Base-by-base conservation (phyloP, 2,888 invertebrate genomes). In the Cerastis leucographa region DNA sequence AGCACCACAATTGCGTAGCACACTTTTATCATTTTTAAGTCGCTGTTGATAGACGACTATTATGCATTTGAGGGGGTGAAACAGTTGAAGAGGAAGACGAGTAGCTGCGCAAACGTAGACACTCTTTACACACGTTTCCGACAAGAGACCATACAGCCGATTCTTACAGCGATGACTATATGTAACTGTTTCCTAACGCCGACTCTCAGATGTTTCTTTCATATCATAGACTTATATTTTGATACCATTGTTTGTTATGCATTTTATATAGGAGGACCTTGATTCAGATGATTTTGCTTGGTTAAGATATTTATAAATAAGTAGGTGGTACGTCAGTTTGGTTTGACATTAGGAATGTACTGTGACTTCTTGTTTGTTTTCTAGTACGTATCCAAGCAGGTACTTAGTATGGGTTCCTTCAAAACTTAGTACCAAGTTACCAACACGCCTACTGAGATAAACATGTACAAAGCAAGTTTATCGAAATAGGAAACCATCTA, bases 401-500 rank as follows among this genome's bases (percentile, higher is more conserved):
- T 22, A 46, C 1, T 70, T 68, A 17, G n/a, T 78, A 79, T 74
- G 80, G 65, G 17, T 75, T 80, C 51, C 19, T 70, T 46, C 25
- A 17, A 80, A 75, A 66, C 40, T 75, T n/a, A 74, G 22, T 51
- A 25, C 29, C 22, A 59, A 29, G 8, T 29, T 46, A 64, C 56
- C n/a, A 42, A 61, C 29, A 42, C n/a, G 42, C 19, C 49, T 65
- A 59, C 44, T n/a, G 44, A 69, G 25, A 4, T n/a, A 7, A 12
- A 54, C 17, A 6, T 5, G n/a, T 35, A 42, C 29, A 54, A 22
- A 73, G 22, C 35, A 66, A 67, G 59, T 77, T 61, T 69, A 68
- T 49, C 17, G 14, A 46, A 77, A 77, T 54, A 61, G 22, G 71
- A 80, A 80, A 68, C 56, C 76, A 6, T 71, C 49, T 71, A 81